Evolutionary conservation across 2,797 vertebrate species (phyloP).

Genomic region (Hoplostethus mediterraneus): DNA sequence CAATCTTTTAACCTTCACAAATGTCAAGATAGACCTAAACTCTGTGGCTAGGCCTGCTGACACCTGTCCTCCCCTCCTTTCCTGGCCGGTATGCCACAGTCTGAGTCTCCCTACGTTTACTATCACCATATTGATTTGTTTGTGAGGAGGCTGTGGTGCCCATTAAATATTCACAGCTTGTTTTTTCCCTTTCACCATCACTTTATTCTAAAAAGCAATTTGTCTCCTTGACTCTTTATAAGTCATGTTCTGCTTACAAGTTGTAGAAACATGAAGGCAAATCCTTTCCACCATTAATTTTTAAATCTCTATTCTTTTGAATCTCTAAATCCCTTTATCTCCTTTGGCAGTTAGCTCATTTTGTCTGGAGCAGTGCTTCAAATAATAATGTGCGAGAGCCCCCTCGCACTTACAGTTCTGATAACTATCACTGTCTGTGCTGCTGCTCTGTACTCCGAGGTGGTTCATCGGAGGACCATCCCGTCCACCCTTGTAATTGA

Average conservation of each 20-base stretch:
- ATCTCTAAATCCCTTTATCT: slow-evolving; percentile 79
- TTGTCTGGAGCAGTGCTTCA: slow-evolving; percentile 71
- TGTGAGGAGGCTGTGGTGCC: slow-evolving; percentile 75
- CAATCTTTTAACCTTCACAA: slow-evolving; percentile 88
- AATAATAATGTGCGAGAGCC: slow-evolving; percentile 71
- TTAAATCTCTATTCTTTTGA: slow-evolving; percentile 81
- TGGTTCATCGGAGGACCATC: slow-evolving; percentile 65
- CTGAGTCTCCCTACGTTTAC: slow-evolving; percentile 72
- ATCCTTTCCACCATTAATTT: slow-evolving; percentile 81
- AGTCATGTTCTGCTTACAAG: slow-evolving; percentile 71
- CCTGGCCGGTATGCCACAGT: slow-evolving; percentile 63
- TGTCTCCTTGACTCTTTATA: slow-evolving; percentile 75
- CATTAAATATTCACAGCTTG: slow-evolving; percentile 86
- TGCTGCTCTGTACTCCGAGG: slow-evolving; percentile 44
- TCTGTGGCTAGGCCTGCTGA: slow-evolving; percentile 70
- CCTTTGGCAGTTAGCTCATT: slow-evolving; percentile 77
- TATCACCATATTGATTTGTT: slow-evolving; percentile 85
- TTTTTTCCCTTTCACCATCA: slow-evolving; percentile 78
- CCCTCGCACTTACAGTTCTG: slow-evolving; percentile 58
- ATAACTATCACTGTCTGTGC: slow-evolving; percentile 67
- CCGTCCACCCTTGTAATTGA: slow-evolving; percentile 68
- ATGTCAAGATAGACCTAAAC: slow-evolving; percentile 83
- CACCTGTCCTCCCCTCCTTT: slow-evolving; percentile 71
- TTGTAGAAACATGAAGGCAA: slow-evolving; percentile 78
- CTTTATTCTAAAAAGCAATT: slow-evolving; percentile 80